A percentile compares a stretch with the other conserved stretches of the same genome.
These are phyloP conservation scores for Pristionchus fissidentatus DNA, from an alignment of 2,888 invertebrate species.

Conservation along the genomic window DNA sequence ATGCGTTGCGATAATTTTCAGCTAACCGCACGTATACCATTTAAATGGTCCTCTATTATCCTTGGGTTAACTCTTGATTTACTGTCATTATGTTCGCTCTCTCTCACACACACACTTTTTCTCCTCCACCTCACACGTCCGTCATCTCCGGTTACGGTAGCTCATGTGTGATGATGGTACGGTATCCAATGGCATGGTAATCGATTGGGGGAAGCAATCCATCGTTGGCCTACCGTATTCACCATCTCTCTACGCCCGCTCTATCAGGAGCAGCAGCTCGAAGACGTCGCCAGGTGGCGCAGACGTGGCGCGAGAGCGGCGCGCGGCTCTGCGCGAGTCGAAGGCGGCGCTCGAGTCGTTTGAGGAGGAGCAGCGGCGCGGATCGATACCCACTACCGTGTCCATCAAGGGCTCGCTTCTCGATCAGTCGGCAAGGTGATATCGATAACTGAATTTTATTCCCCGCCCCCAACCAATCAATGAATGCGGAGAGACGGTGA, in stretches of 20 bases:
- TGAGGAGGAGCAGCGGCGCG: conserved; percentile 15
- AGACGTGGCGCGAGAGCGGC: conserved; percentile 42
- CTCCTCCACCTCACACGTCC: conserved; percentile 7
- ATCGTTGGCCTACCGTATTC: too few species aligned
- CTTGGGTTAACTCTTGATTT: too few species aligned
- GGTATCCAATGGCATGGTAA: too few species aligned
- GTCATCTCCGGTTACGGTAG: not conserved
- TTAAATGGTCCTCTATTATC: too few species aligned
- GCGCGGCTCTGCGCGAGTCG: conserved; percentile 50
- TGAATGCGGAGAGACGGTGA: not conserved
- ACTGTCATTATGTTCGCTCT: too few species aligned
- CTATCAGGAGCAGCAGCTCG: not conserved
- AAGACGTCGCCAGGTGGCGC: conserved; percentile 4
- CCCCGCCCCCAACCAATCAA: not conserved
- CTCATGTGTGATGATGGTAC: too few species aligned
- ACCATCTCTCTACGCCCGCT: not conserved
- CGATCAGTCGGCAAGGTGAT: conserved; percentile 4
- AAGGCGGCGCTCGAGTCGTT: conserved; percentile 52
- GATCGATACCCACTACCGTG: not conserved
- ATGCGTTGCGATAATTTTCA: too few species aligned
- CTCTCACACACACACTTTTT: not conserved
- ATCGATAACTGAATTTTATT: too few species aligned
- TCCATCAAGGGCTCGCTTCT: not conserved
- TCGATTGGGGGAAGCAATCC: too few species aligned
- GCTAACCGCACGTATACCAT: too few species aligned